These are phyloP conservation scores for Mythimna lalbum DNA, from an alignment of 2,888 invertebrate species.

Conservation along the genomic window DNA sequence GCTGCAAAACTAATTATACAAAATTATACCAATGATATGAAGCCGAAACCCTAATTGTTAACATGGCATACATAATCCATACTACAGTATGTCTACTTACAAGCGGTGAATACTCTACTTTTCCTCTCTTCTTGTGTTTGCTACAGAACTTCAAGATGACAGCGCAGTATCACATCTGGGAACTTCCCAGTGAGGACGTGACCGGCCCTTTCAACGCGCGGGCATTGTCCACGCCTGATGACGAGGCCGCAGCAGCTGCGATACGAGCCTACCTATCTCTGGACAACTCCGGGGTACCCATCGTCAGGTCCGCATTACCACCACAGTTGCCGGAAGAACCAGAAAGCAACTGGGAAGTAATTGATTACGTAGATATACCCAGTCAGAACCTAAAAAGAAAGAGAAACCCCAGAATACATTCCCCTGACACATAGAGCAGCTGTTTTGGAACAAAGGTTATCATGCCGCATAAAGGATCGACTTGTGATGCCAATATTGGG, in stretches of 20 bases:
- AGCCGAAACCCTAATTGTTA: background rate
- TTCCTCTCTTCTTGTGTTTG: background rate
- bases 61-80: background rate
- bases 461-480: background rate
- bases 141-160: slow-evolving; percentile 91
- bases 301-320: slow-evolving; percentile 90
- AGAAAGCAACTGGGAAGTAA: slow-evolving; percentile 92
- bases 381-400: slow-evolving; percentile 48
- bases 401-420: slow-evolving; percentile 36
- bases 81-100: background rate
- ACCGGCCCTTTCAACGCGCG: slow-evolving; percentile 92
- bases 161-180: slow-evolving; percentile 88
- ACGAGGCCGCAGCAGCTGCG: slow-evolving; percentile 87
- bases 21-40: background rate
- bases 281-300: slow-evolving; percentile 90
- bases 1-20: background rate
- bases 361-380: slow-evolving; percentile 92
- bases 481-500: slow-evolving; percentile 14
- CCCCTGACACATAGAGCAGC: slow-evolving; percentile 21
- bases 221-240: slow-evolving; percentile 82
- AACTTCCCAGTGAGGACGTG: slow-evolving; percentile 89
- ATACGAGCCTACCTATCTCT: slow-evolving; percentile 92
- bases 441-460: slow-evolving; percentile 1
- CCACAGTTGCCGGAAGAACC: slow-evolving; percentile 87
- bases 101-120: background rate